Evolutionary conservation across 1,140 invertebrate genomes (phyloP).

Genomic region (Microplitis mediator): DNA sequence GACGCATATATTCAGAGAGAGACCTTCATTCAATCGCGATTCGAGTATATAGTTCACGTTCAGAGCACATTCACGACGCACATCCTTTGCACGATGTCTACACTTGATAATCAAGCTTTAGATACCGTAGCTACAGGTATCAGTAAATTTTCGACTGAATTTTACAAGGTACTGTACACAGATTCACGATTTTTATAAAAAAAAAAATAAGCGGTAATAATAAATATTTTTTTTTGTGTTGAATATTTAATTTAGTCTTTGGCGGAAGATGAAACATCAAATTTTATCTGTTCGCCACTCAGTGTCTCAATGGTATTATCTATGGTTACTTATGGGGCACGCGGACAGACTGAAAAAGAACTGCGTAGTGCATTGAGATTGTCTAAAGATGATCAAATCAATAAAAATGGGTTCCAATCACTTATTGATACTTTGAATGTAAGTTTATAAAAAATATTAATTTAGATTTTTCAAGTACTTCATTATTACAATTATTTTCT

Average conservation of each 20-base stretch:
- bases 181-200: too few species aligned
- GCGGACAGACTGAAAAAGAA: conserved; percentile 7
- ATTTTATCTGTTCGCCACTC: too few species aligned
- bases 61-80: background rate
- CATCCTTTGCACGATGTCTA: too few species aligned
- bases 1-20: too few species aligned
- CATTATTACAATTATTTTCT: too few species aligned
- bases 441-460: conserved; percentile 2
- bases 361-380: background rate
- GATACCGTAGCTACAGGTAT: background rate
- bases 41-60: background rate
- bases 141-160: too few species aligned
- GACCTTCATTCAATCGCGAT: background rate
- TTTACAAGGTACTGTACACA: too few species aligned
- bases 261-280: too few species aligned
- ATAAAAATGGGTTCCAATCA: background rate
- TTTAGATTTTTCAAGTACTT: too few species aligned
- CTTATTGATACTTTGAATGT: conserved; percentile 16
- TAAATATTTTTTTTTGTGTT: too few species aligned
- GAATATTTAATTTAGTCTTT: too few species aligned
- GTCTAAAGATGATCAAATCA: background rate
- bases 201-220: too few species aligned
- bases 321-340: conserved; percentile 14
- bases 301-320: conserved; percentile 14
- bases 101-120: background rate